Evolutionary conservation across 1,140 invertebrate species (phyloP), one percentile per base, ranked within the genome.

Genomic region (Tetranychus urticae): DNA sequence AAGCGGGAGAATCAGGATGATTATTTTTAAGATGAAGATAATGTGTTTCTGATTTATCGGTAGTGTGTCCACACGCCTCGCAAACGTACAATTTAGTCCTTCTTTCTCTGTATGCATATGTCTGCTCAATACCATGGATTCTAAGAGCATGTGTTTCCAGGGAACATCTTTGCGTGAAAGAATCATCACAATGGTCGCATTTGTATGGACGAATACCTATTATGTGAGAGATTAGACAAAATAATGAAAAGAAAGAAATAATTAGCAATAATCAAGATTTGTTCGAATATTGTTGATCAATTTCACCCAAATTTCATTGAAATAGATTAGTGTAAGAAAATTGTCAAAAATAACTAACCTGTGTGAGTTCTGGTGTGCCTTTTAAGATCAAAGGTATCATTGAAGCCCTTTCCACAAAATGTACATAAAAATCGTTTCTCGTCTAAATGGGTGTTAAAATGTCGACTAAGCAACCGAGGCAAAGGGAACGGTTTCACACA

Each of bases 341-440:
- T 23, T 23, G 23, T 23, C 23, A 23, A 23, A 23, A 23, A 23
- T 23, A 23, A 23, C 23, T 36, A 73, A 86, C 84, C 94, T 64
- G 94, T 99, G 72, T 99, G 96, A 61, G 94, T 99, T 71, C 96
- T 79, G 1, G 94, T 99, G 73, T 99, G 96, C 67, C 96, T 77
- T 73, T 99, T 99, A 63, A 99, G 77, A 73, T 99, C 94, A 71
- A 99, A 99, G 0, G 93, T 98, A 70, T 99, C 96, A 69, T 99
- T 99, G 77, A 99, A 99, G 42, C 96, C 94, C 75, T 99, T 99
- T 39, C 92, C 92, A 68, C 96, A 99, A 75, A 97, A 97, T 1
- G 92, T 93, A 75, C 96, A 99, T 10, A 98, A 78, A 72, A 97
- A 99, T 65, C 94, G 79, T 73, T 99, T 99, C 45, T 96, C 83